These are phyloP conservation scores for Prolemur simus DNA, from an alignment of 2,113 vertebrate species.

Conservation along the genomic window DNA sequence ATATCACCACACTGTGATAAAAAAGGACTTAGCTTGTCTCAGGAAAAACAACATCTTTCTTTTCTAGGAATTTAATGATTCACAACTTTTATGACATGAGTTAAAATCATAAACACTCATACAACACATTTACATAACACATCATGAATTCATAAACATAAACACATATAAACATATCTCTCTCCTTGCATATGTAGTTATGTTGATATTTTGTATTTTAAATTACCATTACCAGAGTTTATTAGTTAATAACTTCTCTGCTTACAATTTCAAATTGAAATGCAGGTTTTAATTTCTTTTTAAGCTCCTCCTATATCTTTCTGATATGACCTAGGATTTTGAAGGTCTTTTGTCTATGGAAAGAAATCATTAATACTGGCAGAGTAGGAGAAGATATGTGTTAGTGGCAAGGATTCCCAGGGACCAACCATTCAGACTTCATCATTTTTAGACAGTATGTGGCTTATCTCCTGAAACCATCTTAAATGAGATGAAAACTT, in stretches of 20 bases:
- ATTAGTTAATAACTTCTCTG: not conserved
- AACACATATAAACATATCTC: not conserved
- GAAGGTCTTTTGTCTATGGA: conserved; percentile 36
- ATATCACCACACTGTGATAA: rapidly evolving
- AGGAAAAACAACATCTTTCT: not conserved
- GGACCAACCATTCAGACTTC: conserved; percentile 34
- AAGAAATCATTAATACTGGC: conserved; percentile 42
- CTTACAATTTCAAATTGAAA: conserved; percentile 2
- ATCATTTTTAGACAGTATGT: conserved; percentile 40
- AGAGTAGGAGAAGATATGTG: not conserved
- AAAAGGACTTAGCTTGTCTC: not conserved
- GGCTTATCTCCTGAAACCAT: conserved; percentile 40
- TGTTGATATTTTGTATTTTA: not conserved
- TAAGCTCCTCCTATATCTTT: not conserved
- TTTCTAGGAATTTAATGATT: not conserved
- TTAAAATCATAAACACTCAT: not conserved
- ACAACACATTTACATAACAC: not conserved
- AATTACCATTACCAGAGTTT: not conserved
- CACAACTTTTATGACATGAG: not conserved
- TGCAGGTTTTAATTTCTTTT: not conserved
- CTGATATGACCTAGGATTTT: not conserved
- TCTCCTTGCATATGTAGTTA: not conserved
- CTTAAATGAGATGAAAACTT: conserved; percentile 35
- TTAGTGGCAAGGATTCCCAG: conserved; percentile 45
- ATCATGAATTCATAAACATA: too few relatives aligned